Percentiles rank a stretch among this genome's conserved stretches.
phyloP scores from a whole-genome alignment of 2,888 invertebrate genomes.

The Cosmopolites sordidus region DNA sequence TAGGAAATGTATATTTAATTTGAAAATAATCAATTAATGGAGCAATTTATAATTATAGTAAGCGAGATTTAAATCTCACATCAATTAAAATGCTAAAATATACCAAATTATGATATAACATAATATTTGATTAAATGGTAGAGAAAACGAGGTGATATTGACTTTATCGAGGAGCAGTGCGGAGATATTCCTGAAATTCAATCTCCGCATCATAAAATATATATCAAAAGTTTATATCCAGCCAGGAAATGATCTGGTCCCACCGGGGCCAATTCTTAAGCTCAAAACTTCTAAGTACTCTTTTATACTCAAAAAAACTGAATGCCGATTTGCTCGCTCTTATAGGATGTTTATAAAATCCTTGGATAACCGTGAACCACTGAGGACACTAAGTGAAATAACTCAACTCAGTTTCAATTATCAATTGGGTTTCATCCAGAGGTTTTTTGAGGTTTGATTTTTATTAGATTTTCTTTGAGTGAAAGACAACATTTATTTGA shows the following conservation, averaged over 20 bases:
- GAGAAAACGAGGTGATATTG: background rate
- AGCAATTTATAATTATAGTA: no score
- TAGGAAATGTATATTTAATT: no score
- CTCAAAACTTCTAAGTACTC: slow-evolving; percentile 15
- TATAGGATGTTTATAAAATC: slow-evolving; percentile 15
- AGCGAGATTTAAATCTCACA: no score
- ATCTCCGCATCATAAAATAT: slow-evolving; percentile 2
- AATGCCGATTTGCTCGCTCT: slow-evolving; percentile 13
- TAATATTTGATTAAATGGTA: background rate
- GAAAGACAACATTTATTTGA: slow-evolving; percentile 2
- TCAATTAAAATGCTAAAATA: no score
- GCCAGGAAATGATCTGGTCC: slow-evolving; percentile 11
- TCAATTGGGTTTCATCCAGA: slow-evolving; percentile 11
- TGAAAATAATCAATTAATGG: no score
- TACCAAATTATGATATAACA: no score
- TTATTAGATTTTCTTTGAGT: slow-evolving; percentile 2
- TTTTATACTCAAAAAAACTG: slow-evolving; percentile 15
- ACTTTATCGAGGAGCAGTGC: background rate
- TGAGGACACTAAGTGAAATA: slow-evolving; percentile 10
- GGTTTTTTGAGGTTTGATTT: slow-evolving; percentile 13
- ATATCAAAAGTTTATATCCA: slow-evolving; percentile 7
- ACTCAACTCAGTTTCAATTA: slow-evolving; percentile 16
- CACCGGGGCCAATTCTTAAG: slow-evolving; percentile 9
- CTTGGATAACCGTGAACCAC: slow-evolving; percentile 11
- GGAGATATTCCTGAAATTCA: background rate